Percentiles rank a stretch among this genome's conserved stretches.
Evolutionary conservation across 2,888 invertebrate species (phyloP).

Genomic region (Malacosoma neustria): DNA sequence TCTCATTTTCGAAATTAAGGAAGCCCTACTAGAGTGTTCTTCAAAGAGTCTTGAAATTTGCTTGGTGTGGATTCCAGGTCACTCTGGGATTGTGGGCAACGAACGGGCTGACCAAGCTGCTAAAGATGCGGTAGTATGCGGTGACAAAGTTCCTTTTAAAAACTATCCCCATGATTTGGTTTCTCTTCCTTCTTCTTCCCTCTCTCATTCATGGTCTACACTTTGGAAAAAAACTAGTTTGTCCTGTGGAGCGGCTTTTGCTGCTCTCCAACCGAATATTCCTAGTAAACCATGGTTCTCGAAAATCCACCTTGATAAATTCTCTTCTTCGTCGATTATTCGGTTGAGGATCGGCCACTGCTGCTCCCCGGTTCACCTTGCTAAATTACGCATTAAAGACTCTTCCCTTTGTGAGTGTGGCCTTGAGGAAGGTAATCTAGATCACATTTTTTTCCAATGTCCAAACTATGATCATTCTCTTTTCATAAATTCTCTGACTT

Average conservation of each 20-base stretch:
- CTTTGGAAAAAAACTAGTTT: background rate
- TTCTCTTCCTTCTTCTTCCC: background rate
- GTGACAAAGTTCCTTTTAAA: background rate
- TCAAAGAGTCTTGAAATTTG: background rate
- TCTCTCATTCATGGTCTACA: background rate
- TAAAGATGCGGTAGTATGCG: background rate
- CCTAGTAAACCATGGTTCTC: slow-evolving; percentile 3
- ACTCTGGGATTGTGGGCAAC: slow-evolving; percentile 3
- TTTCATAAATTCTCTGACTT: no score
- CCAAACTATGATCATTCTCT: no score
- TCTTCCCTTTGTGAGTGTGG: slow-evolving; percentile 12
- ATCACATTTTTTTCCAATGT: slow-evolving; percentile 3
- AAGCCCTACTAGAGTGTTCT: background rate
- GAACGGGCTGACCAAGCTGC: background rate
- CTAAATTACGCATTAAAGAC: slow-evolving; percentile 7
- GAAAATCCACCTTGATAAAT: slow-evolving; percentile 1
- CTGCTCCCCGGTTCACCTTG: slow-evolving; percentile 8
- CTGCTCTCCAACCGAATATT: background rate
- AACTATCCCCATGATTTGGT: background rate
- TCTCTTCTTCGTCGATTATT: slow-evolving; percentile 4
- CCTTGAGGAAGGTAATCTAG: slow-evolving; percentile 5
- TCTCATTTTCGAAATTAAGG: slow-evolving; percentile 1
- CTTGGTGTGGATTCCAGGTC: slow-evolving; percentile 5
- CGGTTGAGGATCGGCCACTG: slow-evolving; percentile 8
- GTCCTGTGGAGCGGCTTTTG: background rate